Percentiles rank a stretch among this genome's conserved stretches.
Conservation (phyloP, 1,140 invertebrate genomes). For the Rhyacophila brunnea region DNA sequence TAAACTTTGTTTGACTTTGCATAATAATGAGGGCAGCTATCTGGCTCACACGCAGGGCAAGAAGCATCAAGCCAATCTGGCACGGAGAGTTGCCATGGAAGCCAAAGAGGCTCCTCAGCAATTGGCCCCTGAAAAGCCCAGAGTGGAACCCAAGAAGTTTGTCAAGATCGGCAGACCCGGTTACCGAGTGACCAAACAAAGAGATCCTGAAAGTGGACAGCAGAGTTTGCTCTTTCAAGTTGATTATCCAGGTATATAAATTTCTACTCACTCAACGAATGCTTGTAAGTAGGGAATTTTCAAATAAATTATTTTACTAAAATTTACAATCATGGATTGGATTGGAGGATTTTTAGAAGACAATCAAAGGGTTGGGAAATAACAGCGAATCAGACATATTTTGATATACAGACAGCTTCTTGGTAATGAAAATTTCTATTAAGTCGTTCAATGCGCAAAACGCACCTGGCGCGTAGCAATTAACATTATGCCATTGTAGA, state of each 20-base stretch:
- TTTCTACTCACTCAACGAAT: too few species aligned
- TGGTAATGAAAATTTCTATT: too few species aligned
- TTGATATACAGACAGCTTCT: too few species aligned
- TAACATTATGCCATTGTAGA: too few species aligned
- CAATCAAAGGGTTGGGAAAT: too few species aligned
- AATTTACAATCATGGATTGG: too few species aligned
- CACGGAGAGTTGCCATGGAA: constrained; percentile 95
- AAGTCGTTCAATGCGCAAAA: too few species aligned
- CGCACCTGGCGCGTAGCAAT: too few species aligned
- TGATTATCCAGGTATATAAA: constrained; percentile 76
- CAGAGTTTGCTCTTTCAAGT: constrained; percentile 98
- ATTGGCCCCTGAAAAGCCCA: constrained; percentile 89
- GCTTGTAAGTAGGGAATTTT: too few species aligned
- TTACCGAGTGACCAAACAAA: constrained; percentile 98
- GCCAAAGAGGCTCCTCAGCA: constrained; percentile 93
- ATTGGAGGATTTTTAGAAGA: too few species aligned
- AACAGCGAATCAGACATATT: too few species aligned
- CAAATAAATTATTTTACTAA: too few species aligned
- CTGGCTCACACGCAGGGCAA: constrained; percentile 99
- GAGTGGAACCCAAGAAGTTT: constrained; percentile 98
- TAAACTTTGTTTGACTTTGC: constrained; percentile 96
- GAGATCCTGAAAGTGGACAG: constrained; percentile 91
- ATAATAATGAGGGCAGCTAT: constrained; percentile 99
- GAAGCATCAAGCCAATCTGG: constrained; percentile 99
- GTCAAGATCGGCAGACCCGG: constrained; percentile 99